Percentiles rank a stretch among this genome's conserved stretches.
These are phyloP conservation scores for Periophthalmus magnuspinnatus DNA, from an alignment of 2,797 vertebrate genomes.

Conservation along the genomic window DNA sequence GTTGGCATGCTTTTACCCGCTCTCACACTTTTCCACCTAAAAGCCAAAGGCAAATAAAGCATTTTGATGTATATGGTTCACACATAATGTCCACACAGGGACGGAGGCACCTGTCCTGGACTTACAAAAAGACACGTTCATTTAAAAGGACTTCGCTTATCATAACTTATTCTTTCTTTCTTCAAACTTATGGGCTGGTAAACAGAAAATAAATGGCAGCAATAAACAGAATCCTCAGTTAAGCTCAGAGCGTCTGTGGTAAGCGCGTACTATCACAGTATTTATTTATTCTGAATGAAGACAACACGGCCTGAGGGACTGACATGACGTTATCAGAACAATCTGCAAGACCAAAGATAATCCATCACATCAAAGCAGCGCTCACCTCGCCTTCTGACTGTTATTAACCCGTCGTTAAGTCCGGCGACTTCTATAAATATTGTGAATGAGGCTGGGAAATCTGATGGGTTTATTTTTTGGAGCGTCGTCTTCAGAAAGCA, in stretches of 20 bases:
- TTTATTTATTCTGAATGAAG: constrained; percentile 39
- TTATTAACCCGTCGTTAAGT: constrained; percentile 74
- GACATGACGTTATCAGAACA: constrained; percentile 54
- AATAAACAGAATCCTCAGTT: not conserved
- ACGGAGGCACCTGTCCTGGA: constrained; percentile 32
- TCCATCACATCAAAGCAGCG: constrained; percentile 71
- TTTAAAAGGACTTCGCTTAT: constrained; percentile 40
- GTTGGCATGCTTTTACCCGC: not conserved
- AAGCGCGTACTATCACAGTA: not conserved
- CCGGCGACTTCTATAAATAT: constrained; percentile 75
- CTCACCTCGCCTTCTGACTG: constrained; percentile 64
- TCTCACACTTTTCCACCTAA: not conserved
- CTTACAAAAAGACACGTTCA: constrained; percentile 70
- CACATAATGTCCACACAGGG: not conserved
- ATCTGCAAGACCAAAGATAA: constrained; percentile 48
- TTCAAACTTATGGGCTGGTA: not conserved
- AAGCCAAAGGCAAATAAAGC: not conserved
- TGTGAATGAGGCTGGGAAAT: constrained; percentile 60
- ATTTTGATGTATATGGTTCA: not conserved
- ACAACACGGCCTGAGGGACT: constrained; percentile 25
- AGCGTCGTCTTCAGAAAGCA: not conserved
- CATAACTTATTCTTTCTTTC: constrained; percentile 8
- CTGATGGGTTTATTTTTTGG: constrained; percentile 63
- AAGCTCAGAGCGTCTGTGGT: not conserved
- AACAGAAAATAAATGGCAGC: constrained; percentile 16